These are phyloP conservation scores for Linepithema humile DNA, from an alignment of 1,140 invertebrate genomes.

Conservation along the genomic window DNA sequence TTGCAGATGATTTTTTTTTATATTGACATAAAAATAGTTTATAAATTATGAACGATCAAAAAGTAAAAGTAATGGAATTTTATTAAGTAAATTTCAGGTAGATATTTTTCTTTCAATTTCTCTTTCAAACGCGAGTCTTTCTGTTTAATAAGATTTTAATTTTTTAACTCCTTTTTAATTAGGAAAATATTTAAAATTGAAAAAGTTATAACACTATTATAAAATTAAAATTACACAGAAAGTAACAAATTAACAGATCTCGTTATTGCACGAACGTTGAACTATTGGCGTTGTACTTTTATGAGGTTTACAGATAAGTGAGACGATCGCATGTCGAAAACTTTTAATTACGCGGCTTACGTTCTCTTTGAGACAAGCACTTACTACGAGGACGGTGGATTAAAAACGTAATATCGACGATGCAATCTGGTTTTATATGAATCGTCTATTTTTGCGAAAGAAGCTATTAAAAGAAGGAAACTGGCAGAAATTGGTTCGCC, in stretches of 20 bases:
- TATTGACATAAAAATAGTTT: background rate
- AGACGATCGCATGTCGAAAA: background rate
- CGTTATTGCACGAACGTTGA: background rate
- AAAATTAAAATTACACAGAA: background rate
- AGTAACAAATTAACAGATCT: background rate
- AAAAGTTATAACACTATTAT: background rate
- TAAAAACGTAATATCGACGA: constrained; percentile 6
- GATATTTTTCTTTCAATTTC: background rate
- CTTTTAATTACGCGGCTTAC: background rate
- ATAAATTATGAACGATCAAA: background rate
- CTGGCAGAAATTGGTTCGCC: background rate
- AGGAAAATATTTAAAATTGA: background rate
- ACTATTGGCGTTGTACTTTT: too few relatives aligned
- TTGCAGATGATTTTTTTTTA: background rate
- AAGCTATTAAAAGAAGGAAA: constrained; percentile 5
- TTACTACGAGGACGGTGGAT: background rate
- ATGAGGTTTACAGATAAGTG: background rate
- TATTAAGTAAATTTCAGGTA: background rate
- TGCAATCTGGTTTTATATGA: background rate
- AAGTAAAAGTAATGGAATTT: constrained; percentile 4
- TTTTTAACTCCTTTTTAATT: background rate
- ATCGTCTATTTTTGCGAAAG: constrained; percentile 3
- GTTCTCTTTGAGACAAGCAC: background rate
- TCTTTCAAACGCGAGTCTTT: background rate
- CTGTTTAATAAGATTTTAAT: background rate